These are phyloP conservation scores for Columba livia DNA, from an alignment of 2,113 vertebrate genomes.

Conservation along the genomic window DNA sequence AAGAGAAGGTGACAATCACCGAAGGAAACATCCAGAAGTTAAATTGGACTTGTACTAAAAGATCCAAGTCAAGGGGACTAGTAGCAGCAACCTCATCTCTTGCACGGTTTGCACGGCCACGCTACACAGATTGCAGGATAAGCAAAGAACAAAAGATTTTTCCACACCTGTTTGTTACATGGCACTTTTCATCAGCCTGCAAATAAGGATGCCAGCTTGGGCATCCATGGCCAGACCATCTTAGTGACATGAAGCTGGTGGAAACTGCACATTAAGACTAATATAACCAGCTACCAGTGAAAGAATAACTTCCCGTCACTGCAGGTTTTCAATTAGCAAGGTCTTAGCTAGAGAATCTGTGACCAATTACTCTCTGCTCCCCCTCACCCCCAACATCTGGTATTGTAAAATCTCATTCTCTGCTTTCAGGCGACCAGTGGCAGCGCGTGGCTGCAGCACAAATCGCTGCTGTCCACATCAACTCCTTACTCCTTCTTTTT, in stretches of 20 bases:
- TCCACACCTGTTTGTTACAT: not conserved
- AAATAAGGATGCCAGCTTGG: not conserved
- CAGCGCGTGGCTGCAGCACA: not conserved
- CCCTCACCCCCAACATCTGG: not conserved
- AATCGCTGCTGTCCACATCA: not conserved
- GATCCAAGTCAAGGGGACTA: not conserved
- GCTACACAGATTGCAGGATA: not conserved
- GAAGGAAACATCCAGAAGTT: not conserved
- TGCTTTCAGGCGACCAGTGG: not conserved
- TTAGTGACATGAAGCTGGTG: not conserved
- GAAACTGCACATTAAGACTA: not conserved
- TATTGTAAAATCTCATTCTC: not conserved
- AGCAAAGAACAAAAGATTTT: not conserved
- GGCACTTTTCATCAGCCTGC: not conserved
- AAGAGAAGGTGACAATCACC: not conserved
- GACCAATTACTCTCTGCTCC: slow-evolving; percentile 2
- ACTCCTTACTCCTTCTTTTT: not conserved
- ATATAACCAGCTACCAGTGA: slow-evolving; percentile 4
- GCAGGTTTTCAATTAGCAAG: not conserved
- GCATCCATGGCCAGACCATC: not conserved
- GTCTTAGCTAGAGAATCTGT: not conserved
- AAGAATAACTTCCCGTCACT: not conserved
- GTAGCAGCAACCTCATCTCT: not conserved
- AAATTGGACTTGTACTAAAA: not conserved
- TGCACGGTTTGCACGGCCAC: accelerated